A percentile compares a stretch with the other conserved stretches of the same genome.
Conservation (phyloP, 53 echinoderm and acorn worm species). For the Crossaster papposus region DNA sequence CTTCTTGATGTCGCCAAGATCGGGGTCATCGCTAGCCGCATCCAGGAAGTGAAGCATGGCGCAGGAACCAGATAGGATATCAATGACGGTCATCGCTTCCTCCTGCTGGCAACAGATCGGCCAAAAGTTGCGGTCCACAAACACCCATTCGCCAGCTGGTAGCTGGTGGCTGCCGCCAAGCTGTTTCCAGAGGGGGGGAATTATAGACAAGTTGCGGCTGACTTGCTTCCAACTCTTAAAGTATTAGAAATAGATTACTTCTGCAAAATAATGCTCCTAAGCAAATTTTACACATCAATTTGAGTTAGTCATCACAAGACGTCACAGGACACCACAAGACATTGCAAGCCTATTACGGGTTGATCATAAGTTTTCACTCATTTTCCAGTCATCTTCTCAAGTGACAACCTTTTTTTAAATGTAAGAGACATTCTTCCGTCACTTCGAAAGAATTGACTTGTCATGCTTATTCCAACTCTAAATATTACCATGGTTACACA, state of each 20-base stretch:
- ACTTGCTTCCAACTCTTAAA: no score
- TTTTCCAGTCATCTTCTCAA: no score
- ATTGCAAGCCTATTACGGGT: no score
- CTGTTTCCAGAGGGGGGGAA: conserved; percentile 49
- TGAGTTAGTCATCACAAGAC: no score
- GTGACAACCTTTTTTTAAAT: no score
- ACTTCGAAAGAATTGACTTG: no score
- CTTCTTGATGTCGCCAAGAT: not conserved
- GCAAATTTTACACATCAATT: no score
- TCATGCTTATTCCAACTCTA: not conserved
- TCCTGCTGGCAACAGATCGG: conserved; percentile 89
- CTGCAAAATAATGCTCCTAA: no score
- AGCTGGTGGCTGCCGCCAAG: conserved; percentile 73
- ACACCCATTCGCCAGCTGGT: conserved; percentile 68
- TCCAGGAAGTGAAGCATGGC: conserved; percentile 71
- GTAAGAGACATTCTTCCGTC: no score
- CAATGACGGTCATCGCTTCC: conserved; percentile 79
- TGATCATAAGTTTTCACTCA: no score
- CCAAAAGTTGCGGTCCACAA: conserved; percentile 94
- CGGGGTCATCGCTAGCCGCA: conserved; percentile 32
- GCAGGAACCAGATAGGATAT: conserved; percentile 71
- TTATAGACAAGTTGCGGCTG: not conserved
- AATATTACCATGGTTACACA: conserved; percentile 18
- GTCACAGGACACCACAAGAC: no score
- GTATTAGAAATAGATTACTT: no score